Base-by-base conservation (phyloP, 2,113 vertebrate species). In the Rattus rattus region DNA sequence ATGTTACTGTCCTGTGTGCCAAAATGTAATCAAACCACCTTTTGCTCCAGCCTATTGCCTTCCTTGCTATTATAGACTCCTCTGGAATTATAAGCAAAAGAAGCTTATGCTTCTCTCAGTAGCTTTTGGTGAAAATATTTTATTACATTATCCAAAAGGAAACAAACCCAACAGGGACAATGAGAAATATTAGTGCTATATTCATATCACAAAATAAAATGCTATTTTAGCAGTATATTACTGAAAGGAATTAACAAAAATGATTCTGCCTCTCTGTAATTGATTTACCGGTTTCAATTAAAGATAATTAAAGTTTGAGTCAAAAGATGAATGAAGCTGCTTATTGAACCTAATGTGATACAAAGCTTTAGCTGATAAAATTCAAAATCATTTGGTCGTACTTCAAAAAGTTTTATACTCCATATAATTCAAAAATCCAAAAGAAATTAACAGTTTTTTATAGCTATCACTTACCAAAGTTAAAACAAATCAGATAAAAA, bases 221-320 rank as follows among this genome's bases (percentile, higher is more conserved):
- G 26, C 26, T 84, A 85, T 93, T 87, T n/a, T 76, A 47, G n/a
- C 30, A 95, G 30, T 70, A 43, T 59, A 75, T 14, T 49, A 70
- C 22, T 73, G 22, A 30, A 92, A n/a, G 47, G 7, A 81, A 0
- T 11, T 86, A 4, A 54, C 88, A 67, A 73, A 33, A 56, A 69
- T 22, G 5, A 0, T 61, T n/a, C 22, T 5, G 5, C 20, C 2
- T 17, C 7, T 14, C 2, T 24, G 10, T 36, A 49, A 52, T 11
- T n/a, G 5, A 72, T 70, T 81, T 94, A n/a, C 7, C 49, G 56
- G 7, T 65, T 86, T 84, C 56, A 76, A 61, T 72, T 5, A 73
- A 80, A 63, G 22, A 6, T 85, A 84, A 76, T 30, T 59, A 86
- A 17, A 24, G 0, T 54, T 65, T 87, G 20, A 59, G 5, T 70